These are phyloP conservation scores for Nasua narica DNA, from an alignment of 2,797 vertebrate genomes.

Conservation along the genomic window DNA sequence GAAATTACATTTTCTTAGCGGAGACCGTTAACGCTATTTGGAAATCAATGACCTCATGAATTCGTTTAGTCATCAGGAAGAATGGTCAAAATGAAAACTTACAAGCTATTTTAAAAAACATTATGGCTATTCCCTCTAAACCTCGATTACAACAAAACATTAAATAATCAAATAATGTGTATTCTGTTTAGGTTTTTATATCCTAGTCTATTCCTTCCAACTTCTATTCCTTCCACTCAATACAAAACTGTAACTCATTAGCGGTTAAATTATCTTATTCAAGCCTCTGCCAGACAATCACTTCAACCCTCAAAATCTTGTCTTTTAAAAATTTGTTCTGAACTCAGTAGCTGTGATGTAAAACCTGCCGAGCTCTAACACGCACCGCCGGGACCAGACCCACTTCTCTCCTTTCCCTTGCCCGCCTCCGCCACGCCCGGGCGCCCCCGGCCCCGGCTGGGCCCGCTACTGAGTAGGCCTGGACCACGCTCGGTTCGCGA, in stretches of 20 bases:
- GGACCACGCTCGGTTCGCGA: neutral
- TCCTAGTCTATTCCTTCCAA: neutral
- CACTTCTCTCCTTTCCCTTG: fast-evolving
- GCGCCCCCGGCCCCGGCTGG: neutral
- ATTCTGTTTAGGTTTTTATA: neutral
- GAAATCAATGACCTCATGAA: neutral
- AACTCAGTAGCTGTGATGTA: neutral
- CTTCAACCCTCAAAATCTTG: too few species aligned
- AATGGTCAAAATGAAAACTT: neutral
- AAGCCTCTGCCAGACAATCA: neutral
- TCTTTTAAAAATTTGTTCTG: neutral
- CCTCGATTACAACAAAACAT: neutral
- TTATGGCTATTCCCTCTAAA: neutral
- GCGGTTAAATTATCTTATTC: neutral
- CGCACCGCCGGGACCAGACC: too few species aligned
- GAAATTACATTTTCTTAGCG: neutral
- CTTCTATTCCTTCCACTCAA: neutral
- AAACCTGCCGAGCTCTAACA: neutral
- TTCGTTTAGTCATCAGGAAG: neutral
- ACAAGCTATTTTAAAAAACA: neutral
- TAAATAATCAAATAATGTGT: neutral
- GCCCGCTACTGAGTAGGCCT: neutral
- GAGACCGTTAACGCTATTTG: neutral
- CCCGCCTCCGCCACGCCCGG: neutral
- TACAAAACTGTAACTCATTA: too few species aligned